Conservation (phyloP, 1,140 invertebrate genomes). For the Ylistrum balloti region DNA sequence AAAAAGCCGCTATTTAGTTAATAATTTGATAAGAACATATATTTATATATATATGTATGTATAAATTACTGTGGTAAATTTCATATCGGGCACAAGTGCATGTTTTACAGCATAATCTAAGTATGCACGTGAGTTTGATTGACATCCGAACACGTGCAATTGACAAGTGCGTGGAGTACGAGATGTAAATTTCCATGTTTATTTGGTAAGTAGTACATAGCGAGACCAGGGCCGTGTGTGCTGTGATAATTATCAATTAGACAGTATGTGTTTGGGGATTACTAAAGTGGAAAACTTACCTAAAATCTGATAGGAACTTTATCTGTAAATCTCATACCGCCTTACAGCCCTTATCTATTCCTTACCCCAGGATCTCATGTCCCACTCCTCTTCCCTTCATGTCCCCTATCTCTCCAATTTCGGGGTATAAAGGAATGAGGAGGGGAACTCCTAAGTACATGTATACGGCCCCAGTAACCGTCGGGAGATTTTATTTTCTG, state of each 20-base stretch:
- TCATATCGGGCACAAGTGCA: not conserved
- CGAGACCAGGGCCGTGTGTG: not conserved
- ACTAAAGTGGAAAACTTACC: conserved; percentile 38
- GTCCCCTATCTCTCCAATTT: not conserved
- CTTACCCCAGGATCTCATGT: not conserved
- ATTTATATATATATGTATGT: too few relatives aligned
- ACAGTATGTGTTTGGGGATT: conserved; percentile 38
- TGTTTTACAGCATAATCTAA: not conserved
- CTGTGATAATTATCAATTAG: conserved; percentile 40
- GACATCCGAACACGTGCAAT: conserved; percentile 24
- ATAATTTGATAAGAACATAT: too few relatives aligned
- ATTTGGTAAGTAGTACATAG: not conserved
- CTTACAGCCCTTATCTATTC: not conserved
- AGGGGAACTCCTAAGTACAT: not conserved
- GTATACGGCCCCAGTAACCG: too few relatives aligned
- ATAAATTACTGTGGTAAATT: not conserved
- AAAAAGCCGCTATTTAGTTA: too few relatives aligned
- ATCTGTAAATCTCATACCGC: not conserved
- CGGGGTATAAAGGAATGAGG: not conserved
- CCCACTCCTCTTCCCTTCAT: not conserved
- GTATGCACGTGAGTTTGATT: conserved; percentile 13
- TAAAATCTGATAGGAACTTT: not conserved
- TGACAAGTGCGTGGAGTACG: conserved; percentile 24
- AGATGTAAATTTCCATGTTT: conserved; percentile 6
- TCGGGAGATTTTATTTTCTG: too few relatives aligned